Evolutionary conservation across 2,888 invertebrate genomes (phyloP).

Genomic region (Spatulosminthurus flaviceps): DNA sequence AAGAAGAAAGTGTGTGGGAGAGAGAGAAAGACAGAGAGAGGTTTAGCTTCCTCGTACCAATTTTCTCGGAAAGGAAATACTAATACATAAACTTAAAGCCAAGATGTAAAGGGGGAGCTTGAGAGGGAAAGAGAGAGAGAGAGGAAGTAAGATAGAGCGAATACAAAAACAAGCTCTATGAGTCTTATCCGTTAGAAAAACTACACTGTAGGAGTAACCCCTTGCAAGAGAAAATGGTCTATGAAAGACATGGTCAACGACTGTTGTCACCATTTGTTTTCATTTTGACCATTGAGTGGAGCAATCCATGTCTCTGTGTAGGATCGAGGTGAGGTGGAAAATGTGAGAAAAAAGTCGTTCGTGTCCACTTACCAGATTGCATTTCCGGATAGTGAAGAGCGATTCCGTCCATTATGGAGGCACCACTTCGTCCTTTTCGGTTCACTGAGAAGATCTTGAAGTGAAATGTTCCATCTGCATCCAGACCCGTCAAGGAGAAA

Average conservation of each 20-base stretch:
- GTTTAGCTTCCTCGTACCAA: no score
- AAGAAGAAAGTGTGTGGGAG: no score
- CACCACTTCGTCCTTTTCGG: slow-evolving; percentile 81
- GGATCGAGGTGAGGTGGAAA: slow-evolving; percentile 21
- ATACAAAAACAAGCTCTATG: not conserved
- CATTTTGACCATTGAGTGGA: slow-evolving; percentile 54
- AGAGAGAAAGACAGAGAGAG: no score
- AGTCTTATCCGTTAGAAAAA: slow-evolving; percentile 1
- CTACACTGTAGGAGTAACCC: not conserved
- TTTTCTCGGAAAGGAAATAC: no score
- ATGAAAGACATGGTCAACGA: slow-evolving; percentile 34
- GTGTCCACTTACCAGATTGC: slow-evolving; percentile 63
- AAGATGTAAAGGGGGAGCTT: not conserved
- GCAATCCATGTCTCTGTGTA: slow-evolving; percentile 20
- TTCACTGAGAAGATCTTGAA: slow-evolving; percentile 82
- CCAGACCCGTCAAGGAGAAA: slow-evolving; percentile 81
- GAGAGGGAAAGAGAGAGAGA: slow-evolving; percentile 23
- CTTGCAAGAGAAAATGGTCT: slow-evolving; percentile 24
- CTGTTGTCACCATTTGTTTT: slow-evolving; percentile 64
- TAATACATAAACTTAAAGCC: no score
- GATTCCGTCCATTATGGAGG: slow-evolving; percentile 78
- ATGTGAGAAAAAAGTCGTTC: slow-evolving; percentile 38
- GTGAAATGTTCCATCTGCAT: slow-evolving; percentile 81
- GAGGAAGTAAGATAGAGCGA: not conserved
- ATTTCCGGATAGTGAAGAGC: slow-evolving; percentile 78